These are phyloP conservation scores for Sciaenops ocellatus DNA, from an alignment of 2,797 vertebrate species.

Conservation along the genomic window DNA sequence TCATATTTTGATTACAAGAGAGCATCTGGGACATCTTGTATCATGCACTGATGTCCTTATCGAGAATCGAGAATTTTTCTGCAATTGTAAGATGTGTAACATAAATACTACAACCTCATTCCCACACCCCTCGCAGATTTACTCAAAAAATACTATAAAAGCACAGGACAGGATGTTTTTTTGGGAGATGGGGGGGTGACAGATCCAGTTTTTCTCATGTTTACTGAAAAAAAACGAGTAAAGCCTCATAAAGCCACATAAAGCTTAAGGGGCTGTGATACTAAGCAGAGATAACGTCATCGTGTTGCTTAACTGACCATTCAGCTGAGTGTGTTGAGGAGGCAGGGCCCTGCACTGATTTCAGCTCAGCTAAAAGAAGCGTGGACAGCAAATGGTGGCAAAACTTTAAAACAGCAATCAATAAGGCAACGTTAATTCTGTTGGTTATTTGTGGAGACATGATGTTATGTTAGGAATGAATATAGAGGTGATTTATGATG, in stretches of 20 bases:
- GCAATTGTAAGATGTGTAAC: neutral
- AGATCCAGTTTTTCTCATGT: slow-evolving; percentile 51
- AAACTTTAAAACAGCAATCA: slow-evolving; percentile 1
- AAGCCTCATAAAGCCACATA: slow-evolving; percentile 64
- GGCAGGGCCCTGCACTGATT: slow-evolving; percentile 54
- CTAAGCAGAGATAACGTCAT: slow-evolving; percentile 79
- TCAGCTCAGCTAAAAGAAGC: slow-evolving; percentile 37
- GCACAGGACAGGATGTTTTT: neutral
- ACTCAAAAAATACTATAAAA: slow-evolving; percentile 1
- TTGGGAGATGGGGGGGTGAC: neutral
- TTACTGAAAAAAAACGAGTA: slow-evolving; percentile 30
- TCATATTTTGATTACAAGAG: slow-evolving; percentile 14
- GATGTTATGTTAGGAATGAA: neutral
- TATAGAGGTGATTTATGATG: neutral
- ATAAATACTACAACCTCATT: slow-evolving; percentile 24
- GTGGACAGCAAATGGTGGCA: neutral
- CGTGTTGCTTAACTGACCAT: slow-evolving; percentile 73
- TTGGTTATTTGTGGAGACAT: neutral
- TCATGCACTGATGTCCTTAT: neutral
- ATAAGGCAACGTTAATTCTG: neutral
- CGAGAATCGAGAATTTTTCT: neutral
- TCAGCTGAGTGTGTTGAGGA: slow-evolving; percentile 62
- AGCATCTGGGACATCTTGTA: neutral
- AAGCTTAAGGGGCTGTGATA: slow-evolving; percentile 66
- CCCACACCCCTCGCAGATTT: neutral